phyloP scores from a whole-genome alignment of 2,113 vertebrate genomes.

The Dunckerocampus dactyliophorus region DNA sequence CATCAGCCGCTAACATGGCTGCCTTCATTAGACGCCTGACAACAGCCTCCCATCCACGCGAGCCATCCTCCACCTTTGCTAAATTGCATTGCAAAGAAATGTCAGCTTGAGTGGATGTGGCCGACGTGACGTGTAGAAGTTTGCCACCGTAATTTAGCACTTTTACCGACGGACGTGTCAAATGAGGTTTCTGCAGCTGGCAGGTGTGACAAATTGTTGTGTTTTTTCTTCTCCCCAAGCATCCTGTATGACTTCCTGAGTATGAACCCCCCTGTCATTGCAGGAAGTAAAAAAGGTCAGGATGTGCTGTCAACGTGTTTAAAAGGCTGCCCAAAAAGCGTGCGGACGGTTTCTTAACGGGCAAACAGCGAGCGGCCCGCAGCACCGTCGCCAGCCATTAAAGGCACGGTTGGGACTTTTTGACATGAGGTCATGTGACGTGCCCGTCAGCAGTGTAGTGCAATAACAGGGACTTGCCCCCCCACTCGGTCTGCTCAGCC shows the following conservation, averaged over 20 bases:
- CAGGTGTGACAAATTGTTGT: not conserved
- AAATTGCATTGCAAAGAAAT: slow-evolving; percentile 80
- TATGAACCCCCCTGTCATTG: slow-evolving; percentile 14
- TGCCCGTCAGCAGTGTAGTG: too few relatives aligned
- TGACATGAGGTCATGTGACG: too few relatives aligned
- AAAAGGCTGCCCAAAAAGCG: slow-evolving; percentile 1
- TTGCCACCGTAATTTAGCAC: slow-evolving; percentile 6
- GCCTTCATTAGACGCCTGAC: slow-evolving; percentile 73
- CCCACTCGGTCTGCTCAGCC: too few relatives aligned
- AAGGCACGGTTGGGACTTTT: too few relatives aligned
- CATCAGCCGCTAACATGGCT: slow-evolving; percentile 66
- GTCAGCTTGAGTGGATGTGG: slow-evolving; percentile 60
- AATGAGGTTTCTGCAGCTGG: slow-evolving; percentile 5
- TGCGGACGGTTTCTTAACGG: slow-evolving; percentile 18
- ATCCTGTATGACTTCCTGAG: not conserved
- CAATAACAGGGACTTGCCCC: too few relatives aligned
- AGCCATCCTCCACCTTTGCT: slow-evolving; percentile 68
- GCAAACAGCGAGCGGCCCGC: slow-evolving; percentile 8
- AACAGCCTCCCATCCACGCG: slow-evolving; percentile 66
- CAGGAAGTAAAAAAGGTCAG: slow-evolving; percentile 16
- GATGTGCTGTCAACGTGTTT: slow-evolving; percentile 6
- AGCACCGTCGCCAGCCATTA: too few relatives aligned
- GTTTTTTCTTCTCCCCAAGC: not conserved
- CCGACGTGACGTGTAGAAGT: slow-evolving; percentile 40
- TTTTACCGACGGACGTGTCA: slow-evolving; percentile 2